Conservation (phyloP, 92 coral and sea anemone species). For the Umimayanthus chanpuru region DNA sequence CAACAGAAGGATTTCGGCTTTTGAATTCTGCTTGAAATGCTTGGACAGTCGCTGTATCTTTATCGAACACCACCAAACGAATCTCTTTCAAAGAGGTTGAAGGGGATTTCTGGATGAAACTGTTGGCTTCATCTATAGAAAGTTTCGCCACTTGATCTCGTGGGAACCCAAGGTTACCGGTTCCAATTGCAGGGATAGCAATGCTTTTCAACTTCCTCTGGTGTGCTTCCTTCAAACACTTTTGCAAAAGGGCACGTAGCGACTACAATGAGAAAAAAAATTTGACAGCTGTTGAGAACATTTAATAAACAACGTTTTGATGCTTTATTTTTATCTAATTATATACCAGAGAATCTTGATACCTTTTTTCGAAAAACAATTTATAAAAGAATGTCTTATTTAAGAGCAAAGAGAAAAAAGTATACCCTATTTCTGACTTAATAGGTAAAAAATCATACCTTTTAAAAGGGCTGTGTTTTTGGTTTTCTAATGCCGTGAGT, state of each 20-base stretch:
- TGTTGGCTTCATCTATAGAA: constrained; percentile 64
- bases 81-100: constrained; percentile 60
- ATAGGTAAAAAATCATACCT: too few relatives aligned
- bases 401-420: too few relatives aligned
- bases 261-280: constrained; percentile 17
- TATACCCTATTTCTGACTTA: too few relatives aligned
- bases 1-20: not conserved
- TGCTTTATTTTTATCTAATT: too few relatives aligned
- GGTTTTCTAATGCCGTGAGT: too few relatives aligned
- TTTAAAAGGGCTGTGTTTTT: too few relatives aligned
- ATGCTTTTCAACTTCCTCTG: constrained; percentile 55
- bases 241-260: constrained; percentile 56
- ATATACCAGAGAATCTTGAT: too few relatives aligned
- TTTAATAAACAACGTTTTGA: not conserved
- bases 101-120: constrained; percentile 47
- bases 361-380: too few relatives aligned
- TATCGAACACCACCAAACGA: constrained; percentile 77
- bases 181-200: constrained; percentile 85
- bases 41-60: constrained; percentile 61
- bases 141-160: constrained; percentile 57
- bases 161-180: constrained; percentile 72
- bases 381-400: too few relatives aligned
- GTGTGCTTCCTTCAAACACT: constrained; percentile 51
- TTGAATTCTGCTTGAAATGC: constrained; percentile 72
- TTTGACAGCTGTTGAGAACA: too few relatives aligned